Base-by-base conservation (phyloP, 2,797 vertebrate genomes). In the Alfaro cultratus region DNA sequence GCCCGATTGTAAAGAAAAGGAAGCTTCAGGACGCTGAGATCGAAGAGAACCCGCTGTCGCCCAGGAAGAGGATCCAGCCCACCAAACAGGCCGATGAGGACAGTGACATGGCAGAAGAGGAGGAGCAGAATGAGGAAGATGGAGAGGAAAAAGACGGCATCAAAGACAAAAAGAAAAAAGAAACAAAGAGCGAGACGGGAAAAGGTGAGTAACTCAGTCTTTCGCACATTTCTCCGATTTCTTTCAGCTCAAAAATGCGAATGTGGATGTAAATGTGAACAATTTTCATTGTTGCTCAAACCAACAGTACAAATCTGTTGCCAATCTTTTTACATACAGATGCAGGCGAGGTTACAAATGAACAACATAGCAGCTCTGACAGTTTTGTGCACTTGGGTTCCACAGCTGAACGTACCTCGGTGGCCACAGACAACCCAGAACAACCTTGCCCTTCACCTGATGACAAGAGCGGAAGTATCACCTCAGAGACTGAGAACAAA, bases 1-100 rank as follows among this genome's bases (percentile, higher is more conserved):
- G 98, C 89, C 98, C 98, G 0, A 94, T 99, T 26, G 97, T 98
- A 77, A 98, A 98, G 95, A 99, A 99, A 91, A 97, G 98, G 93
- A 99, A 98, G 93, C 95, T 98, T 75, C 97, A 98, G 82, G 97
- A 97, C 39, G 92, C 90, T 0, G 91, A 91, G 74, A 88, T 91
- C 0, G 97, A 97, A 72, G 95, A 96, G 80, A 95, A 86, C 87
- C 97, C 96, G 84, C 95, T 96, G 80, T 89, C 94, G 79, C 95
- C 96, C 0, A 98, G 98, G 88, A 97, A 96, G 92, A 98, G 97
- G 93, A 96, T 95, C 41, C 97, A 96, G 10, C 95, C 97, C 0
- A 91, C 95, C 84, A 97, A 96, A 84, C 92, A 97, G 87, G 94
- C 95, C 76, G 93, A 96, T 78, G 97, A 97, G 0, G 97, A 98